Evolutionary conservation across 2,113 vertebrate genomes (phyloP).

Genomic region (Hipposideros armiger): DNA sequence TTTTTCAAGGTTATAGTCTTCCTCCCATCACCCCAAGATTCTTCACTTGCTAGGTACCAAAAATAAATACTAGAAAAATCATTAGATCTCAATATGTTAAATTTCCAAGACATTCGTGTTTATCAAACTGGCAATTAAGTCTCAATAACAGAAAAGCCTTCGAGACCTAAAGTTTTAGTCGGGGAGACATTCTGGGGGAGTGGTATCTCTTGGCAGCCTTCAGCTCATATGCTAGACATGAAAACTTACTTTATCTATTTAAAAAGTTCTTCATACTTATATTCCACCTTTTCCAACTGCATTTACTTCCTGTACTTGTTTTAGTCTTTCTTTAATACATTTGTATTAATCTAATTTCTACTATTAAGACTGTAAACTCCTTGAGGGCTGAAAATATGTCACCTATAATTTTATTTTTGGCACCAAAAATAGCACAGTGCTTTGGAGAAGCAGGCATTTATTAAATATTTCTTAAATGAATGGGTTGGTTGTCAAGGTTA

Average conservation of each 20-base stretch:
- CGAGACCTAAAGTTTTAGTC: background rate
- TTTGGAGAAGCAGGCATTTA: background rate
- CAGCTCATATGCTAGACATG: background rate
- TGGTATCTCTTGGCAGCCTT: background rate
- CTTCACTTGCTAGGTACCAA: background rate
- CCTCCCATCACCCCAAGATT: background rate
- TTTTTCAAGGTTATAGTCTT: background rate
- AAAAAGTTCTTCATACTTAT: background rate
- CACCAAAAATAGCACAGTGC: background rate
- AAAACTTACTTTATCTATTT: background rate
- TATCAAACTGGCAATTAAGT: background rate
- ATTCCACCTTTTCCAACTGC: background rate
- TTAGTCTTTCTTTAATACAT: background rate
- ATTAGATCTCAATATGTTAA: background rate
- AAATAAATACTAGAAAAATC: background rate
- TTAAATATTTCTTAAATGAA: background rate
- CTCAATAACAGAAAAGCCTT: background rate
- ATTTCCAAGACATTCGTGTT: background rate
- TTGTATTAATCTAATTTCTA: background rate
- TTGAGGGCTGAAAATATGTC: background rate
- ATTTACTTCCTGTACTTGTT: background rate
- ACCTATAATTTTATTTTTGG: conserved; percentile 11
- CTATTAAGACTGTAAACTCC: background rate
- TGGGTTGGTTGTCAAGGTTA: conserved; percentile 18
- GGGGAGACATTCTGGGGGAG: background rate